Conservation (phyloP, 2,888 invertebrate species). For the Temnothorax rugatulus region DNA sequence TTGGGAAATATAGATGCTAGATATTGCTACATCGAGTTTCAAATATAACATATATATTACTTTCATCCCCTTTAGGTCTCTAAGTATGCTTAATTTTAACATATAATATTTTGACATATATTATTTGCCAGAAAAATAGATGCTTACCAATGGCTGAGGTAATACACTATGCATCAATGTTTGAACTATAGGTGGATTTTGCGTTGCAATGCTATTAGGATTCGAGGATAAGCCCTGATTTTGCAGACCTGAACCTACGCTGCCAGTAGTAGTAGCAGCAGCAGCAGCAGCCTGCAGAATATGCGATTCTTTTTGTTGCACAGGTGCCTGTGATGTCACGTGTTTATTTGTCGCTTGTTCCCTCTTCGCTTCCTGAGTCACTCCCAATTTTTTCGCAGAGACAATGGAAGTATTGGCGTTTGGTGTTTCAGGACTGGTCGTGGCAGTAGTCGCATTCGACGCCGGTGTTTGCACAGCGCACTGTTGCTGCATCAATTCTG, state of each 20-base stretch:
- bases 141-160: slow-evolving; percentile 85
- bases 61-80: not conserved
- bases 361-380: slow-evolving; percentile 80
- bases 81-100: not conserved
- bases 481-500: slow-evolving; percentile 81
- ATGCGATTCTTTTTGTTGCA: slow-evolving; percentile 75
- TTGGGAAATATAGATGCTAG: not conserved
- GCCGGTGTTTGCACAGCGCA: slow-evolving; percentile 78
- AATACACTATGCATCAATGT: slow-evolving; percentile 85
- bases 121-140: slow-evolving; percentile 21
- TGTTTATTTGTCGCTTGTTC: slow-evolving; percentile 78
- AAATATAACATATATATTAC: slow-evolving; percentile 8
- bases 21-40: slow-evolving; percentile 12
- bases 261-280: slow-evolving; percentile 70
- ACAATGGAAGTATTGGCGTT: slow-evolving; percentile 75
- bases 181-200: slow-evolving; percentile 84
- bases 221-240: slow-evolving; percentile 82
- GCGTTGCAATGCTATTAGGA: slow-evolving; percentile 82
- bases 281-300: slow-evolving; percentile 70
- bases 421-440: slow-evolving; percentile 81
- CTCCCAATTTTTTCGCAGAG: slow-evolving; percentile 78
- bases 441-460: slow-evolving; percentile 78
- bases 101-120: not conserved
- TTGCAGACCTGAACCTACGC: slow-evolving; percentile 74
- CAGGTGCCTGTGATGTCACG: slow-evolving; percentile 69